phyloP scores from a whole-genome alignment of 2,113 vertebrate species.

The Pteronura brasiliensis region DNA sequence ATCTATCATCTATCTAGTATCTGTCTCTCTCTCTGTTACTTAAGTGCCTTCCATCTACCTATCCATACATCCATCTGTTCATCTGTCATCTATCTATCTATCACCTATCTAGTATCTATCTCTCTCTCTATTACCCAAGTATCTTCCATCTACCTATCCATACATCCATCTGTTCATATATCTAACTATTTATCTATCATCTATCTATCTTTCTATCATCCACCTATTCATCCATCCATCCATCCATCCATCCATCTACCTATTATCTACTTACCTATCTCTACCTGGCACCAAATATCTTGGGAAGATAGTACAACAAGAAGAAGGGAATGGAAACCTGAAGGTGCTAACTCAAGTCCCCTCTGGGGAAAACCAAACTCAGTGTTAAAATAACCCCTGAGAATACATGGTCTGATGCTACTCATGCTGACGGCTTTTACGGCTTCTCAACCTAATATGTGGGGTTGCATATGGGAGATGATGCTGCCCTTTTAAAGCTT shows the following conservation, averaged over 20 bases:
- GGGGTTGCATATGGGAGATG: accelerated
- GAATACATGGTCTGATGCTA: no score
- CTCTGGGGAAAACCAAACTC: background rate
- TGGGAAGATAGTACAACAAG: background rate
- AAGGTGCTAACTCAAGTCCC: background rate
- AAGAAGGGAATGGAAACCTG: background rate
- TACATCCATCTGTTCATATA: background rate
- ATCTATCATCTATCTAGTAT: no score
- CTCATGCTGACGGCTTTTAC: background rate
- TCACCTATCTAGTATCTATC: no score
- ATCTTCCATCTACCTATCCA: background rate
- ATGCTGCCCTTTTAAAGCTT: background rate
- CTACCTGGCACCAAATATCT: background rate
- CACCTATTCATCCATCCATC: background rate
- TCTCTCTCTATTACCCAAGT: no score
- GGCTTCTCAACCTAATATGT: background rate
- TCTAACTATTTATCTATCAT: background rate
- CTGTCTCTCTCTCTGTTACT: no score
- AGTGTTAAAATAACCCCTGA: background rate
- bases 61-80: no score
- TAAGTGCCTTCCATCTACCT: no score
- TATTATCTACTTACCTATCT: background rate
- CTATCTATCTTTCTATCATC: background rate
- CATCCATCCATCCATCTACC: background rate
- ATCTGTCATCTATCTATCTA: background rate